phyloP scores from a whole-genome alignment of 2,113 vertebrate species.

The Crotalus tigris region DNA sequence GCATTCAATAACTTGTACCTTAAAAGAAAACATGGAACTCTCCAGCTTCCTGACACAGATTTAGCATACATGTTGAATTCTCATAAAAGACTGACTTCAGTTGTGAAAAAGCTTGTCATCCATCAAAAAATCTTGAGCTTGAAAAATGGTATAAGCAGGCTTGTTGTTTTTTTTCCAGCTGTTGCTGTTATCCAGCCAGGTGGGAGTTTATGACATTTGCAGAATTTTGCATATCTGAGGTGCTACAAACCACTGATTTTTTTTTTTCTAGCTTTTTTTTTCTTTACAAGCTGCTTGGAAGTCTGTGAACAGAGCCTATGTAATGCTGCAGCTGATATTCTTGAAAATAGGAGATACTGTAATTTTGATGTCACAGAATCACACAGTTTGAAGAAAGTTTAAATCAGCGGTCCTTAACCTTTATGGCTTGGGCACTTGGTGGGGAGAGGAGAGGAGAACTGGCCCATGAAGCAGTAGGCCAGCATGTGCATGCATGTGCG shows the following conservation, averaged over 20 bases:
- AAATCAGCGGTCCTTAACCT: neutral
- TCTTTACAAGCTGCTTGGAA: conserved; percentile 27
- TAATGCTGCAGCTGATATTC: neutral
- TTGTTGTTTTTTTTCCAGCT: neutral
- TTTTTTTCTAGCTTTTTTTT: conserved; percentile 9
- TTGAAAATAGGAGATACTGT: neutral
- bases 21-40: neutral
- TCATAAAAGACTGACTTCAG: neutral
- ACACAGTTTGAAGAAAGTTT: neutral
- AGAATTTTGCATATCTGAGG: neutral
- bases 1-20: neutral
- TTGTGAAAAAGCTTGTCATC: neutral
- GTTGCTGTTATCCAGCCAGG: neutral
- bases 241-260: conserved; percentile 14
- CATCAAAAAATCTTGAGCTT: neutral
- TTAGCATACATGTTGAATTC: neutral
- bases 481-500: no score
- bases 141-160: neutral
- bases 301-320: conserved; percentile 26
- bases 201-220: conserved; percentile 4
- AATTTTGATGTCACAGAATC: neutral
- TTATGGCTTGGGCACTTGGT: no score
- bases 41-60: neutral
- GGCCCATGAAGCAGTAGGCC: no score
- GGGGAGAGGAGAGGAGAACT: no score